A percentile compares a stretch with the other conserved stretches of the same genome.
These are phyloP conservation scores for Catamblyrhynchus diadema DNA, from an alignment of 2,797 vertebrate genomes.

Conservation along the genomic window DNA sequence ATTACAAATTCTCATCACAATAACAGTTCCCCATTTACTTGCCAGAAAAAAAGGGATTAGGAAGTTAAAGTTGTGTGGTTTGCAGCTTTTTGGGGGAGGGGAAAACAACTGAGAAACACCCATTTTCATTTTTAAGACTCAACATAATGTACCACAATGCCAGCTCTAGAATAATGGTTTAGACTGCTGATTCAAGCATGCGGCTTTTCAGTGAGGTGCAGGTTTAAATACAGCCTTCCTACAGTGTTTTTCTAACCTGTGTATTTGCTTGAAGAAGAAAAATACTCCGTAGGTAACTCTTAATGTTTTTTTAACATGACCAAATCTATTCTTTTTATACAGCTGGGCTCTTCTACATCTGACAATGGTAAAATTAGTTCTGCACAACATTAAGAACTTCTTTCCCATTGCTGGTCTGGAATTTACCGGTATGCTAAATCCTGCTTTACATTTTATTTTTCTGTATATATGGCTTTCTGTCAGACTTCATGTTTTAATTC, in stretches of 20 bases:
- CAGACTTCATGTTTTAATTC: not conserved
- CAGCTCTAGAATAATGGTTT: not conserved
- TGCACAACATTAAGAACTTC: slow-evolving; percentile 93
- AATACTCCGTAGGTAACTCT: not conserved
- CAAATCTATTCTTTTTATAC: not conserved
- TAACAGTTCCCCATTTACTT: not conserved
- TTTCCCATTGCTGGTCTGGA: slow-evolving; percentile 93
- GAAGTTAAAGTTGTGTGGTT: not conserved
- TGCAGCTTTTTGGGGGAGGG: not conserved
- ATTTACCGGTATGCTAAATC: slow-evolving; percentile 82
- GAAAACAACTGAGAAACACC: not conserved
- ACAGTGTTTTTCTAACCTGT: not conserved
- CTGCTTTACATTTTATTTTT: not conserved
- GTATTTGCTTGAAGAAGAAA: not conserved
- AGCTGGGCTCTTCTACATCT: slow-evolving; percentile 95
- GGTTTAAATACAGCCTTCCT: not conserved
- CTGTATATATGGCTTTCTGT: not conserved
- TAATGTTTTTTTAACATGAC: not conserved
- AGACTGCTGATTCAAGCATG: not conserved
- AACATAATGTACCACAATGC: not conserved
- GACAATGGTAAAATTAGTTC: slow-evolving; percentile 91
- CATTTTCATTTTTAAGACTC: not conserved
- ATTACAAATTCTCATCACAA: not conserved
- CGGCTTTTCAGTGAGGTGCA: not conserved
- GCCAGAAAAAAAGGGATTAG: not conserved